These are phyloP conservation scores for Galago senegalensis DNA, from an alignment of 2,797 vertebrate genomes.

Conservation along the genomic window DNA sequence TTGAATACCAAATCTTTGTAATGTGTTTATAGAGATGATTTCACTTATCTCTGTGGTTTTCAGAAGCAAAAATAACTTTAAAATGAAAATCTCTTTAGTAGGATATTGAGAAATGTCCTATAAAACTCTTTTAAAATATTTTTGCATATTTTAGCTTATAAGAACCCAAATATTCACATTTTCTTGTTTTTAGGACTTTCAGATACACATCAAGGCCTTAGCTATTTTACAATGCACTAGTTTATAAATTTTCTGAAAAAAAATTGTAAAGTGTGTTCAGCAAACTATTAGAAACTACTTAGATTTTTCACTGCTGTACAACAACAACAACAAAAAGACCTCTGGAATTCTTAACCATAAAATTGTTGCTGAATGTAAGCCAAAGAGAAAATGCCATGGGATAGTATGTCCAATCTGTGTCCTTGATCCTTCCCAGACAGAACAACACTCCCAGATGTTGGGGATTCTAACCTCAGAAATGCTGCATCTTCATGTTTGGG, in stretches of 20 bases:
- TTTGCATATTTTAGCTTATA: not conserved
- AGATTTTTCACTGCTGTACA: not conserved
- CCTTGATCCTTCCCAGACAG: not conserved
- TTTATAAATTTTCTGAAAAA: not conserved
- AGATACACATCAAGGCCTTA: not conserved
- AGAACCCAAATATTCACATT: not conserved
- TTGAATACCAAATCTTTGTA: not conserved
- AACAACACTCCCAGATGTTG: not conserved
- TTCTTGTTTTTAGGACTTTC: not conserved
- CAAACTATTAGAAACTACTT: not conserved
- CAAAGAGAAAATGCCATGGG: conserved; percentile 32
- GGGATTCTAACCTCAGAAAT: not conserved
- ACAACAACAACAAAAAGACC: not conserved
- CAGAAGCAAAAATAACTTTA: not conserved
- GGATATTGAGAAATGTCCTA: not conserved
- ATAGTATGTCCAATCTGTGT: not conserved
- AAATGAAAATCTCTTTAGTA: not conserved
- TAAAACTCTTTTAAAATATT: not conserved
- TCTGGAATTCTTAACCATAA: conserved; percentile 49
- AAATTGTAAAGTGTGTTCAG: conserved; percentile 12
- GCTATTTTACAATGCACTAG: not conserved
- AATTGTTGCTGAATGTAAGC: not conserved
- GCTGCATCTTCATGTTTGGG: accelerated
- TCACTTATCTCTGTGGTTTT: not conserved
- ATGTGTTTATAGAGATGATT: not conserved